Evolutionary conservation across 35 echinoderm and acorn worm species (phyloP), one percentile per base, ranked within the genome.

Genomic region (Strongylocentrotus purpuratus): DNA sequence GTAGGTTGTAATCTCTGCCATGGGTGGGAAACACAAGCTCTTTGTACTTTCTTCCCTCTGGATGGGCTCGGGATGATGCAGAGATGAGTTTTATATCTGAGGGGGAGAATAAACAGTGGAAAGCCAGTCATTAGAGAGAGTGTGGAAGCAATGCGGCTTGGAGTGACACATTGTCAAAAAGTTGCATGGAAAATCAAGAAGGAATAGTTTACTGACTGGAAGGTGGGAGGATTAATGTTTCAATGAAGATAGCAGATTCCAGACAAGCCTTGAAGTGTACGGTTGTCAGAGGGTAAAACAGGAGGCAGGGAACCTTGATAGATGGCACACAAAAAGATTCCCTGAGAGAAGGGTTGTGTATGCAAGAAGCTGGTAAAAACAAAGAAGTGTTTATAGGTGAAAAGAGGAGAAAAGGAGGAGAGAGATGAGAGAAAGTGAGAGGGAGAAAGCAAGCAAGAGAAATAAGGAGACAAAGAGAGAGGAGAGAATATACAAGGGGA

Each of bases 71-170:
- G 20, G 65, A 78, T 78, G 65, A 18, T 28, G 22, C 65, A 28
- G 65, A 78, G 65, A 78, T 78, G 65, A 78, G 65, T 78, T 78
- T 78, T 78, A 78, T 78, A 78, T 78, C 65, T 78, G 65, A 78
- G 65, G 65, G 65, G 65, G 65, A 78, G 6, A 78, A 78, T 78
- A 78, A 78, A 78, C 65, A 78, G 65, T 28, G 18, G 28, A 78
- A 78, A 78, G 65, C 65, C 28, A 7, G 28, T 78, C 65, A 78
- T 78, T 78, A 78, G 65, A 28, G 20, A 78, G 28, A 28, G 65
- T 25, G 65, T 78, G 65, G 65, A 78, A 78, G 65, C 4, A 78
- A 78, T 78, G 65, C 65, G 7, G 65, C 7, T 28, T n/a, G 28
- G 28, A n/a, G 65, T 78, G 65, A n/a, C 22, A 78, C 65, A 28